Conservation (phyloP, 2,797 vertebrate genomes). For the Ataeniobius toweri region DNA sequence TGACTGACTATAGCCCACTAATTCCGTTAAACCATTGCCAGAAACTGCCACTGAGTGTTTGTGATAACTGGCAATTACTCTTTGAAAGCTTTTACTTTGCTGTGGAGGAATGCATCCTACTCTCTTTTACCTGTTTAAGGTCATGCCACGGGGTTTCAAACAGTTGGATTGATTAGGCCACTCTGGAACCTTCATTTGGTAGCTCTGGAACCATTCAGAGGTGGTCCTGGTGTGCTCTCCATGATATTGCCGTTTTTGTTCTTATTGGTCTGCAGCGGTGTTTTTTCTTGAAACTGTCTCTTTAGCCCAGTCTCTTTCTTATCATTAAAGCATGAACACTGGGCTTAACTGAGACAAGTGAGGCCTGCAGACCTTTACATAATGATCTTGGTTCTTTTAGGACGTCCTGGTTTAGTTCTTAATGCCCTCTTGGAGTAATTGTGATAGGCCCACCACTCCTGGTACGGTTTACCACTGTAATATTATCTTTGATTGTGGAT, state of each 20-base stretch:
- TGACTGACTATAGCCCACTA: too few species aligned
- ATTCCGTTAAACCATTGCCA: not conserved
- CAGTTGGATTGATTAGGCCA: not conserved
- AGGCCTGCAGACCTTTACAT: not conserved
- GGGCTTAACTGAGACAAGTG: not conserved
- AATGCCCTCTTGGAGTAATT: not conserved
- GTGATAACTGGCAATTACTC: not conserved
- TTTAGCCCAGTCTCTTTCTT: not conserved
- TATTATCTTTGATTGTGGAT: not conserved
- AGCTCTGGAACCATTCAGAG: not conserved
- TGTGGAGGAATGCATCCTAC: not conserved
- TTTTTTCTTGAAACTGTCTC: not conserved
- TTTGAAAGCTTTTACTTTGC: not conserved
- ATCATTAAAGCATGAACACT: not conserved
- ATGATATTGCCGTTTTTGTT: not conserved
- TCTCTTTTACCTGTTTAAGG: not conserved
- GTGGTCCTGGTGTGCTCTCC: not conserved
- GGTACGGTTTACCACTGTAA: not conserved
- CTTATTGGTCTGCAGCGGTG: not conserved
- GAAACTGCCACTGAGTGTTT: not conserved
- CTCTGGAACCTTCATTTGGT: not conserved
- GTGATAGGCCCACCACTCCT: not conserved
- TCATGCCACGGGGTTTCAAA: too few species aligned
- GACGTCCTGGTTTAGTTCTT: not conserved
- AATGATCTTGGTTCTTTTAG: not conserved